Base-by-base conservation (phyloP, 1,140 invertebrate genomes). In the Caenorhabditis tropicalis region DNA sequence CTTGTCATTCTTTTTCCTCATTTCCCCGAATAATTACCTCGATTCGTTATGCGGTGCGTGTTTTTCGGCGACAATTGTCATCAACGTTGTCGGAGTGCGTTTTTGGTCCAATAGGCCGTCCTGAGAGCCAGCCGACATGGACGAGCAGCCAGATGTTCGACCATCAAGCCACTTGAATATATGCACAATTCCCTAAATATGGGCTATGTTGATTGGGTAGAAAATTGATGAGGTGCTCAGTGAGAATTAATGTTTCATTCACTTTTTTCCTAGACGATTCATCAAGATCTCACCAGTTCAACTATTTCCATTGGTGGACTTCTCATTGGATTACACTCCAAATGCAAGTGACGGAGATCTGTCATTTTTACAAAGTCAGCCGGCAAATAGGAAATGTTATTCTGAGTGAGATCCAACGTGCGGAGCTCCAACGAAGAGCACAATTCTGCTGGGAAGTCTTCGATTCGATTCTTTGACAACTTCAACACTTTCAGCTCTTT, bases 91-190 rank as follows among this genome's bases (percentile, higher is more conserved):
- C 33, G 36, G 16, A 24, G 65, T 74, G 65, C 33, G 65, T 31
- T 74, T 74, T 39, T 36, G 33, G n/a, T 74, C 65, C n/a, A 74
- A 74, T 24, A 21, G 36, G 36, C 33, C 65, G n/a, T 74, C 65
- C 10, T 74, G 33, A 19, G 65, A 74, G 65, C 65, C 65, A n/a
- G 33, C 36, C 36, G 65, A 74, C 36, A 36, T 65, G 7, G 29
- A 33, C n/a, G 65, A 74, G 15, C 65, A 74, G 29, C 36, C 65
- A 74, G 65, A 74, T 74, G 65, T 74, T 43, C 65, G 16, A 43
- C 65, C 65, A 74, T 74, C 65, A 10, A 74, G 65, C 65, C 65
- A 74, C 65, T 74, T 74, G 65, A 74, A 74, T 74, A 74, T 74
- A 36, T 74, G 65, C 65, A 74, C 65, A 46, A 74, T 74, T 31